Percentiles rank a stretch among this genome's conserved stretches.
Evolutionary conservation across 92 coral and sea anemone genomes (phyloP).

Genomic region (Zoanthus gigantus): DNA sequence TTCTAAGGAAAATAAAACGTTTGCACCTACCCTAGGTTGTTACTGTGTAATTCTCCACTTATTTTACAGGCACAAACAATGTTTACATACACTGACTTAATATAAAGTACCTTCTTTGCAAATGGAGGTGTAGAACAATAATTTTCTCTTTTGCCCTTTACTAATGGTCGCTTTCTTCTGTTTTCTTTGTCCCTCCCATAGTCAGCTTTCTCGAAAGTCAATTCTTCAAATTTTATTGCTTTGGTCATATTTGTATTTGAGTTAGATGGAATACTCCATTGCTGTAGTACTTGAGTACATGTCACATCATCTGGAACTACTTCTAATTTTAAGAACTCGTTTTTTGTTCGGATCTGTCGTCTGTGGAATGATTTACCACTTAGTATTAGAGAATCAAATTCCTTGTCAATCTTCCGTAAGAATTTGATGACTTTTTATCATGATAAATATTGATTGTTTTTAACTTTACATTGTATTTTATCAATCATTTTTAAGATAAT

Average conservation of each 20-base stretch:
- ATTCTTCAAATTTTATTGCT: constrained; percentile 3
- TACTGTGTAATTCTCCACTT: constrained; percentile 21
- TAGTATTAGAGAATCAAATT: too few relatives aligned
- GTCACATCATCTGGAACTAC: constrained; percentile 13
- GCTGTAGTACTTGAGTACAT: constrained; percentile 6
- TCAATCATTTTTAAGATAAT: too few relatives aligned
- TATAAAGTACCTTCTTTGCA: constrained; percentile 29
- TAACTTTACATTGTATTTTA: too few relatives aligned
- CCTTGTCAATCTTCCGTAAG: too few relatives aligned
- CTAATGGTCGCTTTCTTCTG: constrained; percentile 16
- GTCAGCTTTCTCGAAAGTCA: constrained; percentile 16
- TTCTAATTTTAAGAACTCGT: not conserved
- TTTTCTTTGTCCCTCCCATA: constrained; percentile 15
- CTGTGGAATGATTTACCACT: too few relatives aligned
- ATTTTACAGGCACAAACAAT: constrained; percentile 29
- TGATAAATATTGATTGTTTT: too few relatives aligned
- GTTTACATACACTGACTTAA: constrained; percentile 27
- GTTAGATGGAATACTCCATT: constrained; percentile 7
- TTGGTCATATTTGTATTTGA: constrained; percentile 13
- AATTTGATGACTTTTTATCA: too few relatives aligned
- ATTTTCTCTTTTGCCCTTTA: constrained; percentile 10
- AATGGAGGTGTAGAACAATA: constrained; percentile 11
- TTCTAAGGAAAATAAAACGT: constrained; percentile 21
- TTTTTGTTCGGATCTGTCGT: too few relatives aligned
- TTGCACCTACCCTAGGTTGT: constrained; percentile 27